A percentile compares a stretch with the other conserved stretches of the same genome.
Conservation (phyloP, 2,797 vertebrate species). For the Karalla daura region DNA sequence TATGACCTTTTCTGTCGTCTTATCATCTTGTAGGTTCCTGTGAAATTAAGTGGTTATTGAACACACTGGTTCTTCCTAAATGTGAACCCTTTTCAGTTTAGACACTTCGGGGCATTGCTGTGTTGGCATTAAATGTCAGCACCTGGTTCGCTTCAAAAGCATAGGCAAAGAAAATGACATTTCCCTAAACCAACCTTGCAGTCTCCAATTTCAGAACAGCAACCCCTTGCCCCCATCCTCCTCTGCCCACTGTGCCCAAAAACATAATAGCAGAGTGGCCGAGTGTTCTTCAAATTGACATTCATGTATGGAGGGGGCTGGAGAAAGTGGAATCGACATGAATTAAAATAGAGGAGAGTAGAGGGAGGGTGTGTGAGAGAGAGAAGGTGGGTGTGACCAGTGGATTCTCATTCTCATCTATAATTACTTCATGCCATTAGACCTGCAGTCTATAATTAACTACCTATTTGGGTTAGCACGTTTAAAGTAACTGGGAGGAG, state of each 20-base stretch:
- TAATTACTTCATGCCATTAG: constrained; percentile 80
- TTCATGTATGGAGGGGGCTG: neutral
- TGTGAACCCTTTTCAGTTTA: constrained; percentile 1
- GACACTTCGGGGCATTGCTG: neutral
- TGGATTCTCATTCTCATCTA: constrained; percentile 73
- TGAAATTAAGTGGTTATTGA: constrained; percentile 2
- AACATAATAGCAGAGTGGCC: neutral
- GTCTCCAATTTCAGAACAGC: neutral
- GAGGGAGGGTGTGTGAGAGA: constrained; percentile 11
- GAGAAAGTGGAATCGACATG: neutral
- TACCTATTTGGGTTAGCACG: constrained; percentile 76
- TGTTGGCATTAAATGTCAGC: constrained; percentile 7
- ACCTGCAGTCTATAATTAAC: constrained; percentile 80
- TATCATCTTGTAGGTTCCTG: neutral
- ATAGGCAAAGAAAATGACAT: neutral
- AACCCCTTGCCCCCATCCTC: too few species aligned
- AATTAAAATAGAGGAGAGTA: constrained; percentile 1
- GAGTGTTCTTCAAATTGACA: neutral
- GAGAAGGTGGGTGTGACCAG: constrained; percentile 53
- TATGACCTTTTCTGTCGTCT: constrained; percentile 1
- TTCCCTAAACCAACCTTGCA: neutral
- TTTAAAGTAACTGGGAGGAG: constrained; percentile 67
- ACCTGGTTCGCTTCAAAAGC: neutral
- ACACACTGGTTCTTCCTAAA: neutral
- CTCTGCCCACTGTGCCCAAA: too few species aligned